Evolutionary conservation across 37 sponge, comb jelly and placozoan species (phyloP).

Genomic region (Halichondria panicea): DNA sequence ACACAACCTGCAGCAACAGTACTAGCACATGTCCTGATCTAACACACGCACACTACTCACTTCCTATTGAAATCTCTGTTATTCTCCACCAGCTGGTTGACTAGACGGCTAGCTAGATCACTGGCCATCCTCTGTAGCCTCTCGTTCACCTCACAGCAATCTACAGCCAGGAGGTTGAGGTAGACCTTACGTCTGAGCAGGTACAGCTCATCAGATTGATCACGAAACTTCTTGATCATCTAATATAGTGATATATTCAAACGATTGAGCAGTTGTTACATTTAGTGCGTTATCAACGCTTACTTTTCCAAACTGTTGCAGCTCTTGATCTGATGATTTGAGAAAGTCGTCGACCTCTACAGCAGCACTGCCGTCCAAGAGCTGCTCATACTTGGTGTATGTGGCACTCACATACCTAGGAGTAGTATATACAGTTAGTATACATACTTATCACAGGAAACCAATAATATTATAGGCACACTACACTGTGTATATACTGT

Average conservation of each 20-base stretch:
- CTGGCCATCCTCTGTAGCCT: constrained; percentile 30
- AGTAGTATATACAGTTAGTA: not conserved
- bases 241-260: too few species aligned
- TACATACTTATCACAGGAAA: not conserved
- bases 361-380: constrained; percentile 81
- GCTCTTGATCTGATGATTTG: constrained; percentile 72
- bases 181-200: constrained; percentile 59
- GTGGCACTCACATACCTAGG: constrained; percentile 36
- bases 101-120: constrained; percentile 54
- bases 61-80: constrained; percentile 87
- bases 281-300: not conserved
- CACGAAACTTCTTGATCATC: constrained; percentile 65
- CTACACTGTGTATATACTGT: not conserved
- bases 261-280: not conserved
- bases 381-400: constrained; percentile 55
- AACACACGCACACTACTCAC: constrained; percentile 31
- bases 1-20: constrained; percentile 68
- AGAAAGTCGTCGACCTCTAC: constrained; percentile 76
- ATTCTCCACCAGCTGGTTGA: constrained; percentile 52
- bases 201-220: constrained; percentile 51
- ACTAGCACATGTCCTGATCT: not conserved
- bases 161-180: constrained; percentile 77
- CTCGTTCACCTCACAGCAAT: constrained; percentile 74
- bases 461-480: too few species aligned
- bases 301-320: constrained; percentile 70